These are phyloP conservation scores for Anser brachyrhynchus DNA, from an alignment of 2,113 vertebrate genomes.

Conservation along the genomic window DNA sequence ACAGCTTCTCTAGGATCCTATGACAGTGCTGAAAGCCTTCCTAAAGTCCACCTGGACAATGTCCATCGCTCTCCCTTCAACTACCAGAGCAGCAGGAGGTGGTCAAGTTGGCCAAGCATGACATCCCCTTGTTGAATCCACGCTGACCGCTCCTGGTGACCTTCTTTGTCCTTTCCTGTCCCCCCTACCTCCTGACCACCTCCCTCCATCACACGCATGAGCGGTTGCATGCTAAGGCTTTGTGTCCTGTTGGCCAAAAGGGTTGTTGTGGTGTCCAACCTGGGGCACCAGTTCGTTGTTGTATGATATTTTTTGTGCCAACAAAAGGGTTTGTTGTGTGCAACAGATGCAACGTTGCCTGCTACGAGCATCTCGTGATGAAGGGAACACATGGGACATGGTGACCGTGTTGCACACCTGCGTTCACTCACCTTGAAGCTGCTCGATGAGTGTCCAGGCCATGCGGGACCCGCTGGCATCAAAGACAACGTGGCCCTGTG, in stretches of 20 bases:
- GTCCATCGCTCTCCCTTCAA: neutral
- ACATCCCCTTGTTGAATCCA: neutral
- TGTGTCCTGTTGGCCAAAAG: neutral
- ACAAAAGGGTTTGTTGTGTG: too few relatives aligned
- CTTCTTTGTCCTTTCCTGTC: neutral
- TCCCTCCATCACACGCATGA: fast-evolving
- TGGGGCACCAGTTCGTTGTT: neutral
- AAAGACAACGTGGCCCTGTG: constrained; percentile 94
- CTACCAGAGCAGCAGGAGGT: neutral
- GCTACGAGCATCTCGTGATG: too few relatives aligned
- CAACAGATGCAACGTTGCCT: too few relatives aligned
- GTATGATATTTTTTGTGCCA: neutral
- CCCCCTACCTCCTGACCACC: neutral
- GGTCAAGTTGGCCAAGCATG: neutral
- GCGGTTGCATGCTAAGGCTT: neutral
- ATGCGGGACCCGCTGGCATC: constrained; percentile 96
- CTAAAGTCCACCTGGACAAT: neutral
- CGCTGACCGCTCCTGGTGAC: fast-evolving
- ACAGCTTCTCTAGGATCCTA: neutral
- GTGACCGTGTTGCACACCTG: neutral
- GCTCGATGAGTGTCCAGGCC: constrained; percentile 97
- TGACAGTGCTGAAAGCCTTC: neutral
- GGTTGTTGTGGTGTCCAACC: fast-evolving
- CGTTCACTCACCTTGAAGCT: constrained; percentile 87
- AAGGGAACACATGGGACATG: too few relatives aligned